phyloP scores from a whole-genome alignment of 2,113 vertebrate species.

The Beaufortia kweichowensis region DNA sequence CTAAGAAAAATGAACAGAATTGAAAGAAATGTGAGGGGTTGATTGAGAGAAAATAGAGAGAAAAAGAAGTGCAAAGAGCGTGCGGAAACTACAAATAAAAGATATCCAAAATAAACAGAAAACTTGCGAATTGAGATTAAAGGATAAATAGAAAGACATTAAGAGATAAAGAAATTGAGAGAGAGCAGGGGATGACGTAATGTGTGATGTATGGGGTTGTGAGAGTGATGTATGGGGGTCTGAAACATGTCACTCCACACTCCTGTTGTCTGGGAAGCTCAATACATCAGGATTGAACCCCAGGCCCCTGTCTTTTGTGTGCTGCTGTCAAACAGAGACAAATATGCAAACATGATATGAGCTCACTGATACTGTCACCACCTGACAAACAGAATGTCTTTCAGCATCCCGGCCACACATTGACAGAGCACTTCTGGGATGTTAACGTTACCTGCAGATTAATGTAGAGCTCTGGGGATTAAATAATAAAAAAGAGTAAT shows the following conservation, averaged over 20 bases:
- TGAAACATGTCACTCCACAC: constrained; percentile 56
- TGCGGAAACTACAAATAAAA: neutral
- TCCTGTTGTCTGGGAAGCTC: constrained; percentile 38
- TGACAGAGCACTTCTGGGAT: constrained; percentile 47
- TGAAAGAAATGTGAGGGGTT: neutral
- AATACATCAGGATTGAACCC: constrained; percentile 41
- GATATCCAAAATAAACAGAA: neutral
- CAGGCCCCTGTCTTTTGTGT: constrained; percentile 40
- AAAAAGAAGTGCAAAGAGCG: neutral
- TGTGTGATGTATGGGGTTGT: constrained; percentile 30
- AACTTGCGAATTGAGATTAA: neutral
- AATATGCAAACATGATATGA: constrained; percentile 52
- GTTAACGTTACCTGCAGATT: constrained; percentile 31
- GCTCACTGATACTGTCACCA: constrained; percentile 26
- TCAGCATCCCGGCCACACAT: constrained; percentile 21
- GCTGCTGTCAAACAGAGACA: constrained; percentile 54
- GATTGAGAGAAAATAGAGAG: neutral
- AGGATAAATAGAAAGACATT: neutral
- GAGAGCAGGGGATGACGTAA: neutral
- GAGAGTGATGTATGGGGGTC: constrained; percentile 48
- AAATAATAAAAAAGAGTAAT: neutral
- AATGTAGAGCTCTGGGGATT: neutral
- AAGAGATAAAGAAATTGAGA: neutral
- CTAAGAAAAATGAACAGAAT: neutral
- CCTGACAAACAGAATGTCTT: constrained; percentile 48